Conservation (phyloP, 1,140 invertebrate genomes). For the Ceratosolen fusciceps region DNA sequence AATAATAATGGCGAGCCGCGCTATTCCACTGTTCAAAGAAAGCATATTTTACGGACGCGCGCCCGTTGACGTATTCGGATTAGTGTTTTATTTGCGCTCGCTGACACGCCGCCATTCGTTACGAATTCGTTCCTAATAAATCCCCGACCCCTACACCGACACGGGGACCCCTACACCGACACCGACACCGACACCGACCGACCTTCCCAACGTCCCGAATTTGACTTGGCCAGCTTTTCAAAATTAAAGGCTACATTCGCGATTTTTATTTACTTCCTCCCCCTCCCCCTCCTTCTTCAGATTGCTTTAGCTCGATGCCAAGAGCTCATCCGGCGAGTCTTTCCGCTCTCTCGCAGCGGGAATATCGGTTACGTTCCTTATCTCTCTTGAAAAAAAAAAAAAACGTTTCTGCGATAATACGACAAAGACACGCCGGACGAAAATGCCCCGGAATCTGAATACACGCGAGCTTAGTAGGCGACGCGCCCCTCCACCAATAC, state of each 20-base stretch:
- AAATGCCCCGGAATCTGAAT: neutral
- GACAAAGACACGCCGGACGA: neutral
- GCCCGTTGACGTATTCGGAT: neutral
- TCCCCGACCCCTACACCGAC: neutral
- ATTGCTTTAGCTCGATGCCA: neutral
- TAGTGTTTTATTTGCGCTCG: neutral
- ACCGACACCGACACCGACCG: too few relatives aligned
- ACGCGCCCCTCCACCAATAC: neutral
- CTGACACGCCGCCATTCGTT: neutral
- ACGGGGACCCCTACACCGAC: too few relatives aligned
- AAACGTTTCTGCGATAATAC: neutral
- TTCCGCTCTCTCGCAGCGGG: neutral
- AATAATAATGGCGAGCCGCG: slow-evolving; percentile 4
- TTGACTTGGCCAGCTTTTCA: too few relatives aligned
- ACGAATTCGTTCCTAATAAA: neutral
- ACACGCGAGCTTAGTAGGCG: too few relatives aligned
- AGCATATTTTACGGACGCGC: neutral
- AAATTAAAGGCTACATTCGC: too few relatives aligned
- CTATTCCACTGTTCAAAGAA: neutral
- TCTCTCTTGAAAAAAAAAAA: too few relatives aligned
- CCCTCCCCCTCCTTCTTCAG: neutral
- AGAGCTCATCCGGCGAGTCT: neutral
- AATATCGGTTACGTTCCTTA: neutral
- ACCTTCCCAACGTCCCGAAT: too few relatives aligned
- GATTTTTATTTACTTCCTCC: neutral